Evolutionary conservation across 1,140 invertebrate species (phyloP).

Genomic region (Drosophila sucinea): DNA sequence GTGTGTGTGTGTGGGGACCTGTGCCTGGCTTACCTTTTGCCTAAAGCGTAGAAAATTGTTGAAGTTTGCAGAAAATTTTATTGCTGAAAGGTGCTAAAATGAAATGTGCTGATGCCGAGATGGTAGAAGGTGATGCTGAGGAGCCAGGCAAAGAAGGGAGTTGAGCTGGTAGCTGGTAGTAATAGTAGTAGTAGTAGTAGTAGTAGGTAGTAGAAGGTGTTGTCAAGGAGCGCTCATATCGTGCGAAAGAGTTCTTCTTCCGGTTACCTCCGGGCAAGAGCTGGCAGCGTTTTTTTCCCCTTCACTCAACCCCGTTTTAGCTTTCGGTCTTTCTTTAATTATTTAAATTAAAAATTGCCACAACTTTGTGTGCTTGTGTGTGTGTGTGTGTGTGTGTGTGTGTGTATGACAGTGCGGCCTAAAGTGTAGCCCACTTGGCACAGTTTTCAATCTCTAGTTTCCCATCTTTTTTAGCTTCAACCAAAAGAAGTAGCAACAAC

Average conservation of each 20-base stretch:
- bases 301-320: conserved; percentile 26
- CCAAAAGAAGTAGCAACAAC: background rate
- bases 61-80: conserved; percentile 78
- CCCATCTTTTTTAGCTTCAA: conserved; percentile 25
- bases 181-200: background rate
- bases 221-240: background rate
- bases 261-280: background rate
- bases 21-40: conserved; percentile 69
- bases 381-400: conserved; percentile 15
- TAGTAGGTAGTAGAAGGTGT: background rate
- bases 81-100: conserved; percentile 81
- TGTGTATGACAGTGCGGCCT: conserved; percentile 21
- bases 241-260: conserved; percentile 5
- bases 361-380: conserved; percentile 40
- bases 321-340: conserved; percentile 61
- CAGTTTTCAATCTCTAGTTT: conserved; percentile 70
- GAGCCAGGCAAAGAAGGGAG: background rate
- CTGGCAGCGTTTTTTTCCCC: conserved; percentile 10
- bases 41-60: conserved; percentile 72
- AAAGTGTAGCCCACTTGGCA: conserved; percentile 67
- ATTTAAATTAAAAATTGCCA: conserved; percentile 76
- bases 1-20: conserved; percentile 17
- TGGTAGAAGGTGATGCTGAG: conserved; percentile 9
- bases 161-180: background rate
- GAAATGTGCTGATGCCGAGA: conserved; percentile 74